These are phyloP conservation scores for Drosophila sturtevanti DNA, from an alignment of 1,140 invertebrate species.

Conservation along the genomic window DNA sequence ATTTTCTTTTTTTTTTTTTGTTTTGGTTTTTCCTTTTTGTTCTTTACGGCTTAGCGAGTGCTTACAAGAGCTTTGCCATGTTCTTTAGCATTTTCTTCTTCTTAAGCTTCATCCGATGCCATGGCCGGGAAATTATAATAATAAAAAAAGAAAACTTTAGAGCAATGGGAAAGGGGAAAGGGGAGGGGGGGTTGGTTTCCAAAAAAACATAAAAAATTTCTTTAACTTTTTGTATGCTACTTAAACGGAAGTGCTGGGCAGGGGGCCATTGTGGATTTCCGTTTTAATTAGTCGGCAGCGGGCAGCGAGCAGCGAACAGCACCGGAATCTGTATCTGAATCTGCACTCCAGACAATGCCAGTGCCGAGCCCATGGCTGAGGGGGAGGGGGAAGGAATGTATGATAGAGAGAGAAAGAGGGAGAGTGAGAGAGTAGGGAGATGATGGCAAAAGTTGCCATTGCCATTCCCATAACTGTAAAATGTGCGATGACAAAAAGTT, in stretches of 20 bases:
- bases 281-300: conserved; percentile 77
- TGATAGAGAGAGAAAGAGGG: too few relatives aligned
- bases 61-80: conserved; percentile 70
- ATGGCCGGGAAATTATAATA: conserved; percentile 15
- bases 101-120: not conserved
- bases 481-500: conserved; percentile 78
- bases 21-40: conserved; percentile 13
- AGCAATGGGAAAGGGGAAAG: not conserved
- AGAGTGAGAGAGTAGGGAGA: too few relatives aligned
- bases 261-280: conserved; percentile 75
- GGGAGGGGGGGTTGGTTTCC: not conserved
- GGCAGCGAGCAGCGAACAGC: too few relatives aligned
- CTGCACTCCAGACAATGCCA: conserved; percentile 55
- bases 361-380: conserved; percentile 1
- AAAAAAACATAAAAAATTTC: conserved; percentile 52
- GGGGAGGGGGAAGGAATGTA: conserved; percentile 17
- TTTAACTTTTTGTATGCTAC: conserved; percentile 71
- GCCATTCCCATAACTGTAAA: conserved; percentile 73
- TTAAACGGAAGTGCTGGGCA: conserved; percentile 59
- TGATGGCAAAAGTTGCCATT: conserved; percentile 71
- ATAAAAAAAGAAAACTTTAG: conserved; percentile 72
- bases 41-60: conserved; percentile 57
- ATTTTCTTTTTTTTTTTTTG: conserved; percentile 14
- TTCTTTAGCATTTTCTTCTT: conserved; percentile 30
- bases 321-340: conserved; percentile 69